Base-by-base conservation (phyloP, 2,888 invertebrate genomes). In the Agrotis puta region DNA sequence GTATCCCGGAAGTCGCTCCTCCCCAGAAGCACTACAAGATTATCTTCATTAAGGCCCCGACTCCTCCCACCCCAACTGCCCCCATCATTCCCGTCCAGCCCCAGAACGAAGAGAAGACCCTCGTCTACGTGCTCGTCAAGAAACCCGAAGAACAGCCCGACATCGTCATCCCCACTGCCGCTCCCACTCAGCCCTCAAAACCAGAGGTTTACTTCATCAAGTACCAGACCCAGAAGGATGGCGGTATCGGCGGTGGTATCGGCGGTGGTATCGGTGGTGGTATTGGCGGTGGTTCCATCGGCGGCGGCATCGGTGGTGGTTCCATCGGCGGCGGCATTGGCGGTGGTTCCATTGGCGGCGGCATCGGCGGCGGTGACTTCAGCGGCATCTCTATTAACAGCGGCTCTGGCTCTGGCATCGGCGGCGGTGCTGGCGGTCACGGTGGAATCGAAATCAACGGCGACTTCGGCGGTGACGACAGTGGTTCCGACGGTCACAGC, bases 161-260 rank as follows among this genome's bases (percentile, higher is more conserved):
- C 88, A 97, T 98, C 93, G 96, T 97, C 86, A 97, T 98, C 85
- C 98, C 98, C 59, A 97, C 98, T 18, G 96, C 97, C 18, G 97
- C 97, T 2, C 98, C 98, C 63, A 98, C 98, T 64, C 98, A 98
- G 89, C 98, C 98, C 81, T 97, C 98, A 92, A 98, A 98, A 96
- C 98, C 98, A 70, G 98, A 98, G 95, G 98, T 98, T 70, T 98
- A 98, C 97, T 98, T 98, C 97, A 98, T 98, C 97, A 97, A 97
- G 85, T 98, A 98, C 97, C 98, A 97, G 96, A 97, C 97, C 74
- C 97, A 97, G 94, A 96, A 94, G 89, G 96, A 96, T 81, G 94
- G 94, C 53, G 96, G 94, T 77, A 90, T 91, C 70, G 93, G 93
- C 47, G 97, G 96, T 53, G 92, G 91, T 85, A 88, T 85, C 33